A percentile compares a stretch with the other conserved stretches of the same genome.
Evolutionary conservation across 1,140 invertebrate species (phyloP).

Genomic region (Cecropterus lyciades): DNA sequence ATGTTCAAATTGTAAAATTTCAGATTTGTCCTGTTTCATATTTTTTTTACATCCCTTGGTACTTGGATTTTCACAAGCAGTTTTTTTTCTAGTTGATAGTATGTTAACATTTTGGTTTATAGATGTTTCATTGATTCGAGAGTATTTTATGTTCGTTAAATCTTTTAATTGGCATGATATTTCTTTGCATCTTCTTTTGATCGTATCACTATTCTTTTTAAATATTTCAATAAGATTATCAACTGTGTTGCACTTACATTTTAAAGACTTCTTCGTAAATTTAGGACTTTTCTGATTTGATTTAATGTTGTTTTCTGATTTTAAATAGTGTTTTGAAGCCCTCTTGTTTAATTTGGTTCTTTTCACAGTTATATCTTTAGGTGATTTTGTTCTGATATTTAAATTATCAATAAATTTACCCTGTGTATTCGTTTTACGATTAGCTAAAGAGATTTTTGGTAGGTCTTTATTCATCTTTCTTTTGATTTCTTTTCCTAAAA

Average conservation of each 20-base stretch:
- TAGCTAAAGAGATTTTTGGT: background rate
- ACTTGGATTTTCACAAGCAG: no score
- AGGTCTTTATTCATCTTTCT: conserved; percentile 34
- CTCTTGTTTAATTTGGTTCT: background rate
- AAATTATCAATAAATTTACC: no score
- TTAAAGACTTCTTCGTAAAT: background rate
- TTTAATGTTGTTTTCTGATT: background rate
- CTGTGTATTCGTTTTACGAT: no score
- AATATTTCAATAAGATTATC: conserved; percentile 38
- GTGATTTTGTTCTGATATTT: background rate
- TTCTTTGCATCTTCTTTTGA: conserved; percentile 39
- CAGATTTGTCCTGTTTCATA: background rate
- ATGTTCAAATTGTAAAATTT: background rate
- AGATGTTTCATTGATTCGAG: background rate
- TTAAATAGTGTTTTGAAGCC: background rate
- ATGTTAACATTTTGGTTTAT: conserved; percentile 1
- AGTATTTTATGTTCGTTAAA: background rate
- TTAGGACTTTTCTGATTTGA: background rate
- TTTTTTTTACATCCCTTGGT: no score
- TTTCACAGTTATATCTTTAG: background rate
- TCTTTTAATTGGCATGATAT: conserved; percentile 10
- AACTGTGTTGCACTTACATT: background rate
- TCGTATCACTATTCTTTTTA: conserved; percentile 32
- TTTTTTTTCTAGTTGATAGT: no score
- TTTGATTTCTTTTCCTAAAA: conserved; percentile 49